A percentile compares a stretch with the other conserved stretches of the same genome.
Evolutionary conservation across 2,113 vertebrate genomes (phyloP).

Genomic region (Electrona antarctica): DNA sequence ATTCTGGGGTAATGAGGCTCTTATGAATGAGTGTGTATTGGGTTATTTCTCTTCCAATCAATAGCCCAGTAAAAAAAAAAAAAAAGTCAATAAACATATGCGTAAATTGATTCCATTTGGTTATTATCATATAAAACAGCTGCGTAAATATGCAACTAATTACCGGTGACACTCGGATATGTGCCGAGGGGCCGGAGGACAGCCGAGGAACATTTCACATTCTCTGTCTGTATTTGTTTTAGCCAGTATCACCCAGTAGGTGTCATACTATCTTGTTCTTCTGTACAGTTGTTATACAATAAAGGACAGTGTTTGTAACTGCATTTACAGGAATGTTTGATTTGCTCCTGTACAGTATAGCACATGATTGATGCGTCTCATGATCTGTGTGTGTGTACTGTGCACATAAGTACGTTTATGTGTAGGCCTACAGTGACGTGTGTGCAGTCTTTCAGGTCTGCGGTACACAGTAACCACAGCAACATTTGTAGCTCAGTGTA

Average conservation of each 20-base stretch:
- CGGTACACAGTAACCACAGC: too few relatives aligned
- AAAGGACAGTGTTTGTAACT: neutral
- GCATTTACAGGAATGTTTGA: neutral
- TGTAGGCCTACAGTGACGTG: neutral
- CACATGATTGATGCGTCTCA: neutral
- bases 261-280: too few relatives aligned
- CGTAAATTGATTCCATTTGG: slow-evolving; percentile 78
- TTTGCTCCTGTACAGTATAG: too few relatives aligned
- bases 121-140: slow-evolving; percentile 83
- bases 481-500: too few relatives aligned
- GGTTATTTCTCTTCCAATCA: slow-evolving; percentile 72
- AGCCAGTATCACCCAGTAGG: too few relatives aligned
- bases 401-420: neutral
- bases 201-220: too few relatives aligned
- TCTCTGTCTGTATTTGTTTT: too few relatives aligned
- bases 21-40: slow-evolving; percentile 50
- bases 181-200: neutral
- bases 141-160: slow-evolving; percentile 80
- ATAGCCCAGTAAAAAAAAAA: slow-evolving; percentile 55
- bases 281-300: slow-evolving; percentile 6
- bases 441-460: neutral
- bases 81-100: slow-evolving; percentile 81
- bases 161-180: slow-evolving; percentile 47
- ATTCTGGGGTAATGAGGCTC: slow-evolving; percentile 63
- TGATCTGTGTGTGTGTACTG: neutral